These are phyloP conservation scores for Sarotherodon lohbergeri DNA, from an alignment of 2,113 vertebrate genomes.

Conservation along the genomic window DNA sequence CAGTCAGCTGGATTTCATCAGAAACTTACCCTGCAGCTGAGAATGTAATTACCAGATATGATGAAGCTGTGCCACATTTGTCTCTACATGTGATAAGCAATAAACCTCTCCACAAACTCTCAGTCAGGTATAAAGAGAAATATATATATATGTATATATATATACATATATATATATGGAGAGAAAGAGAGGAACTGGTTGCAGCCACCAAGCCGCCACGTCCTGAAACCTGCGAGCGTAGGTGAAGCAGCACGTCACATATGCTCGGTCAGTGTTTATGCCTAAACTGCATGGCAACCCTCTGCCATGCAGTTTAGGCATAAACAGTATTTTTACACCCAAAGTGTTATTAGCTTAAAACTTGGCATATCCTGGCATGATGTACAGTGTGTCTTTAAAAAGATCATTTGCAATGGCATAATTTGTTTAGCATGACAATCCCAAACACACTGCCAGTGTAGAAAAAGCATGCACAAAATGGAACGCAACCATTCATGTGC, in stretches of 20 bases:
- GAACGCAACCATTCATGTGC: background rate
- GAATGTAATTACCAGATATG: slow-evolving; percentile 34
- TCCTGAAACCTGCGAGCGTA: background rate
- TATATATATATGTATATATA: background rate
- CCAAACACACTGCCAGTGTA: background rate
- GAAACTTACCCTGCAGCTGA: slow-evolving; percentile 11
- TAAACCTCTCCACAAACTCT: background rate
- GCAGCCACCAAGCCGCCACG: fast-evolving
- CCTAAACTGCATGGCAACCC: background rate
- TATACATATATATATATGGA: fast-evolving
- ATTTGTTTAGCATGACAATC: background rate
- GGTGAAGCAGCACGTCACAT: background rate
- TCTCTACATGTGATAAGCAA: background rate
- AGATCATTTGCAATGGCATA: fast-evolving
- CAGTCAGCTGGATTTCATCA: background rate
- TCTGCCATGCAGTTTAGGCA: background rate
- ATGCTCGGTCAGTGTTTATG: background rate
- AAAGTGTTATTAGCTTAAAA: background rate
- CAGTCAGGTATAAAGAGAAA: background rate
- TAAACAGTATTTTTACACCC: background rate
- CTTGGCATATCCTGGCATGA: background rate
- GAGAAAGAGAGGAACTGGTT: background rate
- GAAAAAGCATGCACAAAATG: background rate
- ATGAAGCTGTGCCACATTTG: background rate
- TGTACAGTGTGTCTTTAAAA: background rate